Conservation (phyloP, 2,888 invertebrate species). For the Agrochola circellaris region DNA sequence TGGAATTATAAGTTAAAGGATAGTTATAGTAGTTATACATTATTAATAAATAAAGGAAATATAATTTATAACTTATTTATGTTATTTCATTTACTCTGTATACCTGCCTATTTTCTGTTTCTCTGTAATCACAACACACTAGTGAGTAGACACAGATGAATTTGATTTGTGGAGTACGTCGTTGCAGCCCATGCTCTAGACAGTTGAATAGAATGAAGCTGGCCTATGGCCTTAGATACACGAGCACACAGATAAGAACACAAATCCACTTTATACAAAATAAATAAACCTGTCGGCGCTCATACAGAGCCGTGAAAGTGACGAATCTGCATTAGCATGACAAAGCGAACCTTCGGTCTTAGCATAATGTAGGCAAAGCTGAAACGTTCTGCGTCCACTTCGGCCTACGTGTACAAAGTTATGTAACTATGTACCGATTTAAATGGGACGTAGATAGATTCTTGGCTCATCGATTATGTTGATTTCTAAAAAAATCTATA, state of each 20-base stretch:
- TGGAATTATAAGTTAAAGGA: neutral
- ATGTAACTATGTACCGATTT: constrained; percentile 11
- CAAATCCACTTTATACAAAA: constrained; percentile 56
- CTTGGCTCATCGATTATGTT: neutral
- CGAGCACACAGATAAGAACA: constrained; percentile 15
- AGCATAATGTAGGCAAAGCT: constrained; percentile 52
- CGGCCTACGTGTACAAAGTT: neutral
- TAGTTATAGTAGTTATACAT: neutral
- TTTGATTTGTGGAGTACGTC: neutral
- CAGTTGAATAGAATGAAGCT: neutral
- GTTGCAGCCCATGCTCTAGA: neutral
- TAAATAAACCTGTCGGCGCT: constrained; percentile 54
- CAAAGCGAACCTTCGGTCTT: constrained; percentile 51
- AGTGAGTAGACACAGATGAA: neutral
- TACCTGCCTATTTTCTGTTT: neutral
- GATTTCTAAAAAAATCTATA: no score
- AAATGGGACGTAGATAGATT: neutral
- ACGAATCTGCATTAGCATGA: constrained; percentile 57
- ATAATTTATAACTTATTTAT: neutral
- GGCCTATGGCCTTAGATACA: constrained; percentile 17
- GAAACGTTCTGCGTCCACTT: constrained; percentile 6
- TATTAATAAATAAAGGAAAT: neutral
- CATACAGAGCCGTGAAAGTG: constrained; percentile 37
- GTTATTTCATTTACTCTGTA: neutral
- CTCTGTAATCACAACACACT: neutral